Conservation (phyloP, 1,140 invertebrate species). For the Phymastichus coffea region DNA sequence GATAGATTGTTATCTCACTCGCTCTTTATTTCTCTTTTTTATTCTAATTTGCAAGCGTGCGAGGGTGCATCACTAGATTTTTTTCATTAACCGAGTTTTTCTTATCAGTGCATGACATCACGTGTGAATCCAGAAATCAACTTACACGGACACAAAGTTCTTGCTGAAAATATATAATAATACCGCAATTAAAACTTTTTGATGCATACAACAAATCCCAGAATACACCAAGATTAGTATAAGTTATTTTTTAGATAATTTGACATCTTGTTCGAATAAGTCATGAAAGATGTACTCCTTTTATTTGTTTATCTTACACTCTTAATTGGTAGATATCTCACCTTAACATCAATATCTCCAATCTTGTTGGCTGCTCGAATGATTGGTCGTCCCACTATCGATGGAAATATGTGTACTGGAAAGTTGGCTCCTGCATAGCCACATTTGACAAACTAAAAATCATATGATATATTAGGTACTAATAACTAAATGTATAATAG, state of each 20-base stretch:
- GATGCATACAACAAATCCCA: conserved; percentile 1
- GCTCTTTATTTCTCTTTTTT: conserved; percentile 6
- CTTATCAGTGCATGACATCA: conserved; percentile 28
- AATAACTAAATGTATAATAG: conserved; percentile 16
- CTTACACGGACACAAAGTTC: conserved; percentile 56
- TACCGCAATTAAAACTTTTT: conserved; percentile 21
- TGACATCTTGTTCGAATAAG: conserved; percentile 1
- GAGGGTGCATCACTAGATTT: conserved; percentile 24
- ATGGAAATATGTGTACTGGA: conserved; percentile 98
- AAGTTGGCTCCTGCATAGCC: conserved; percentile 99
- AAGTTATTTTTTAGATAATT: conserved; percentile 1
- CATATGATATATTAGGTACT: no score
- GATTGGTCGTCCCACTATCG: conserved; percentile 97
- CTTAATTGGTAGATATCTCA: conserved; percentile 53
- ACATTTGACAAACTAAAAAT: conserved; percentile 95
- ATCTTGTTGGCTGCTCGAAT: conserved; percentile 97
- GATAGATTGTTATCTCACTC: conserved; percentile 26
- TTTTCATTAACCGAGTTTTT: conserved; percentile 30
- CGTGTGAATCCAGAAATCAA: conserved; percentile 36
- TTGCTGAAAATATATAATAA: conserved; percentile 53
- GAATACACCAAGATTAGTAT: conserved; percentile 2
- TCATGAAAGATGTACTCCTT: conserved; percentile 15
- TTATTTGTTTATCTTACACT: conserved; percentile 13
- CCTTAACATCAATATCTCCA: conserved; percentile 98
- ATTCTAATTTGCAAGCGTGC: conserved; percentile 29